Evolutionary conservation across 2,888 invertebrate genomes (phyloP).

Genomic region (Eupithecia inturbata): DNA sequence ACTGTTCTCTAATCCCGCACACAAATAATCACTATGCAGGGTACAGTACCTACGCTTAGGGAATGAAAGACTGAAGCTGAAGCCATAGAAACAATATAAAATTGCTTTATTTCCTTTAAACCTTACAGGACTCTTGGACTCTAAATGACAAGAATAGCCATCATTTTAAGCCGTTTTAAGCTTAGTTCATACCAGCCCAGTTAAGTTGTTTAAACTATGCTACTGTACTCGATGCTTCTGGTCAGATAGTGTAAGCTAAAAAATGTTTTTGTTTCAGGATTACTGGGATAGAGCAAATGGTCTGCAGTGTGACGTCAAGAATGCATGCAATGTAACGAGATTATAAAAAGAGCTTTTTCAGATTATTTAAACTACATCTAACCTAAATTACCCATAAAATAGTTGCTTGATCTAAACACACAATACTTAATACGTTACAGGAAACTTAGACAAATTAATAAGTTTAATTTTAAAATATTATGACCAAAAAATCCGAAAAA

Average conservation of each 20-base stretch:
- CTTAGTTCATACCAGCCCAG: no score
- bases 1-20: no score
- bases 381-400: conserved; percentile 10
- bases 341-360: conserved; percentile 30
- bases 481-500: conserved; percentile 4
- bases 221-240: background rate
- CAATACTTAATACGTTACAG: background rate
- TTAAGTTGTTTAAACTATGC: no score
- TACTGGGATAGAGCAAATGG: conserved; percentile 43
- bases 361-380: conserved; percentile 1
- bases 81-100: no score
- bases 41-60: no score
- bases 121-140: no score
- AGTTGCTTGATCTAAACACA: background rate
- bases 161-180: no score
- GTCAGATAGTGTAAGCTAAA: background rate
- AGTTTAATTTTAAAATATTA: background rate
- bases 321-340: conserved; percentile 48
- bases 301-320: conserved; percentile 49
- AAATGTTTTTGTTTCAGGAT: conserved; percentile 49
- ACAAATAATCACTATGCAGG: no score
- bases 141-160: no score
- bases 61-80: no score
- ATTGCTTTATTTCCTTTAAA: no score
- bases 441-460: background rate